Conservation (phyloP, 2,113 vertebrate species). For the Hiodon tergisus region DNA sequence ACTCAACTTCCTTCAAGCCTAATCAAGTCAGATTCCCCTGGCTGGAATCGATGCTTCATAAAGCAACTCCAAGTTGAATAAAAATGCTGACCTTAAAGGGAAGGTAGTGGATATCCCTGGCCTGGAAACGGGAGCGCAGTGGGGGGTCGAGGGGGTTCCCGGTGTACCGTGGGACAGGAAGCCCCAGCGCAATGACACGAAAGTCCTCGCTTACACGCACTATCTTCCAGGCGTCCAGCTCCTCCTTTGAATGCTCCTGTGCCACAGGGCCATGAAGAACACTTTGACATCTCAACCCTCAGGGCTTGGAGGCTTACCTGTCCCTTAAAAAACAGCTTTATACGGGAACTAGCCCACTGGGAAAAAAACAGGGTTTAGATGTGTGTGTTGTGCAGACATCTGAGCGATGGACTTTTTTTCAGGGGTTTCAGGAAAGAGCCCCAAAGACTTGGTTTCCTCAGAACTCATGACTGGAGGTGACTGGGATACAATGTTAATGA, state of each 20-base stretch:
- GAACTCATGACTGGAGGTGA: too few relatives aligned
- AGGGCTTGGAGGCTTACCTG: too few relatives aligned
- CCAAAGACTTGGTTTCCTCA: too few relatives aligned
- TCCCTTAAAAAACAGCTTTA: too few relatives aligned
- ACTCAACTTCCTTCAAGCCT: background rate
- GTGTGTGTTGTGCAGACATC: too few relatives aligned
- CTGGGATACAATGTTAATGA: background rate
- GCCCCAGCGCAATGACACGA: constrained; percentile 88
- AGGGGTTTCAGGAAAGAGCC: too few relatives aligned
- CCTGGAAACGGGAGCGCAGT: constrained; percentile 93
- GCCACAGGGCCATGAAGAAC: background rate
- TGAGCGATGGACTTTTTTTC: too few relatives aligned
- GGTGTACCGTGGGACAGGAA: constrained; percentile 88
- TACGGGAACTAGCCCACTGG: too few relatives aligned
- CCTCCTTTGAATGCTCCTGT: constrained; percentile 84
- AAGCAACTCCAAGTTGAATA: background rate
- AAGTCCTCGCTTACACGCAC: constrained; percentile 95
- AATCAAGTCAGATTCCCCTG: background rate
- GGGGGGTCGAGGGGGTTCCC: constrained; percentile 93
- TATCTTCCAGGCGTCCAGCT: constrained; percentile 88
- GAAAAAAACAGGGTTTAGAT: too few relatives aligned
- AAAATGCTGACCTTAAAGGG: constrained; percentile 80
- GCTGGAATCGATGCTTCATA: constrained; percentile 7
- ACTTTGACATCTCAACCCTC: too few relatives aligned
- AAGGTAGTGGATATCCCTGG: constrained; percentile 87